These are phyloP conservation scores for Archegozetes longisetosus DNA, from an alignment of 1,140 invertebrate species.

Conservation along the genomic window DNA sequence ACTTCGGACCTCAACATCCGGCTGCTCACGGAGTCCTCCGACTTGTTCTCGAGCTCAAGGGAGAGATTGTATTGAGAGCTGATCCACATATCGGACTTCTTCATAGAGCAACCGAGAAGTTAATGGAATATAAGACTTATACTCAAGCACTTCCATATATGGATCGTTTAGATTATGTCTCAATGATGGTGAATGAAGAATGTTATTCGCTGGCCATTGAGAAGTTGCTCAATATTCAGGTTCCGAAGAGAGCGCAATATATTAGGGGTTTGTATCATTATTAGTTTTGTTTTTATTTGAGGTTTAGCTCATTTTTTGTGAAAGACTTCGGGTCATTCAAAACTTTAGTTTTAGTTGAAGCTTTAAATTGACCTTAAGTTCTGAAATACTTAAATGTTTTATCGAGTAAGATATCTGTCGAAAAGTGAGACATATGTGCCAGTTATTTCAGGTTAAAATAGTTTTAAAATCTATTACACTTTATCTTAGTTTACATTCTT, in stretches of 20 bases:
- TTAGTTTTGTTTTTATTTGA: too few species aligned
- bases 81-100: constrained; percentile 96
- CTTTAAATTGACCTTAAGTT: too few species aligned
- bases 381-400: too few species aligned
- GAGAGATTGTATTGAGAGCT: constrained; percentile 68
- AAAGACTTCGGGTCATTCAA: too few species aligned
- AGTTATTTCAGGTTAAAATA: too few species aligned
- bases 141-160: constrained; percentile 94
- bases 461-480: too few species aligned
- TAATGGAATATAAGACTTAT: constrained; percentile 98
- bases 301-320: too few species aligned
- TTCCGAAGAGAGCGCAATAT: constrained; percentile 83
- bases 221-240: constrained; percentile 86
- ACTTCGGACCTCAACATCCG: constrained; percentile 97
- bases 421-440: too few species aligned
- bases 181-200: constrained; percentile 99
- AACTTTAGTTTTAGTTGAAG: too few species aligned
- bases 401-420: too few species aligned
- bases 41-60: constrained; percentile 82
- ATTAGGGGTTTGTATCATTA: constrained; percentile 85
- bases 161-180: constrained; percentile 96
- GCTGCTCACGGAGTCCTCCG: constrained; percentile 94
- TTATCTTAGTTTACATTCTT: too few species aligned
- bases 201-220: constrained; percentile 90
- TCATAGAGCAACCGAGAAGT: constrained; percentile 90